These are phyloP conservation scores for Pollenia labialis DNA, from an alignment of 2,888 invertebrate genomes.

Conservation along the genomic window DNA sequence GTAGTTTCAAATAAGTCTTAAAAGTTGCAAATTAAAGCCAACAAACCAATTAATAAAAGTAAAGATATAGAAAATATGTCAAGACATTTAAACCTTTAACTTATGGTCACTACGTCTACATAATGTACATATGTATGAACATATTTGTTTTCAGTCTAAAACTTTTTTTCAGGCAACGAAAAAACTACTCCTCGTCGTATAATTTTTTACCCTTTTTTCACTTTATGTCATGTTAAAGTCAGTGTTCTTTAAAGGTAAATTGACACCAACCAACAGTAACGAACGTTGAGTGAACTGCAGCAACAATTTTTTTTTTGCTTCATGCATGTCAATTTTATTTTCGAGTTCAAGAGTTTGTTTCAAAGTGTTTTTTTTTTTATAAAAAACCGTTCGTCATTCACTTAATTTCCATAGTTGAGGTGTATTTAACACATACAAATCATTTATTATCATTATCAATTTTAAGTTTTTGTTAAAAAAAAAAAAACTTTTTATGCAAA, in stretches of 20 bases:
- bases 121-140: not conserved
- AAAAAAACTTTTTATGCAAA: constrained; percentile 51
- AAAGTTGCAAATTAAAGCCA: no score
- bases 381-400: constrained; percentile 58
- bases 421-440: constrained; percentile 52
- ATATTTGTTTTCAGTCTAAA: constrained; percentile 1
- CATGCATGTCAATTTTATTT: constrained; percentile 17
- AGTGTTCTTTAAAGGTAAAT: constrained; percentile 53
- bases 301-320: not conserved
- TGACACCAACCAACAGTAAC: constrained; percentile 55
- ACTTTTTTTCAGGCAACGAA: constrained; percentile 10
- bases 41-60: no score
- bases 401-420: constrained; percentile 55
- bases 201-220: constrained; percentile 29
- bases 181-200: constrained; percentile 1
- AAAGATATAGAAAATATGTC: not conserved
- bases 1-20: no score
- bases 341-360: not conserved
- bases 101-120: not conserved
- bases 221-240: constrained; percentile 61
- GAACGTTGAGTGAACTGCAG: not conserved
- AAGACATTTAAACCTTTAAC: not conserved
- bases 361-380: not conserved
- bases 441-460: constrained; percentile 61
- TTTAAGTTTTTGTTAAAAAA: constrained; percentile 1